Evolutionary conservation across 2,888 invertebrate species (phyloP), one percentile per base, ranked within the genome.

Genomic region (Galerucella calmariensis): DNA sequence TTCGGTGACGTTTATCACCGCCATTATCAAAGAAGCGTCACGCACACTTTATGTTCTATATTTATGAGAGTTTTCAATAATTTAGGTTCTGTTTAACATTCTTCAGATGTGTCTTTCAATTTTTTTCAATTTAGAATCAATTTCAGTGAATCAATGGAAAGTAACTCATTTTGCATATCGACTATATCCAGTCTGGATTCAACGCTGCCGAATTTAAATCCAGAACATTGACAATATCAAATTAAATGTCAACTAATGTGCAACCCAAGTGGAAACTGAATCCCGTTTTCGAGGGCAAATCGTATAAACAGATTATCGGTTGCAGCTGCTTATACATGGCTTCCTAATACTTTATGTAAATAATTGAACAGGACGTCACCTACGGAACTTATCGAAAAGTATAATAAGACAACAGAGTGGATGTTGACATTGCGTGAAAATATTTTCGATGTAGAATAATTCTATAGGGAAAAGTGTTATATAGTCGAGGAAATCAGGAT

Each of bases 251-350:
- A 68, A 65, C 63, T 66, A 67, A 67, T 63, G 69, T 72, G 71
- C 67, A 63, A 58, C 53, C 62, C 53, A 44, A 69, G 61, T 65
- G 71, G 75, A 76, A 77, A 76, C 74, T 75, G 72, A 69, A 69
- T 77, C 77, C 62, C 59, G 65, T 77, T 67, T 75, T 67, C 41
- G 69, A 46, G 67, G 66, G 70, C 65, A 69, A 75, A 76, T 76
- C 75, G 76, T 73, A 78, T 79, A 80, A 78, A 79, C 77, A 79
- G 80, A 80, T 80, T 80, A 80, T 78, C 75, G 79, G 79, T 75
- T 79, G 78, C 80, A 80, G 80, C 78, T 80, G 80, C 69, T 78
- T 75, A 78, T 79, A 80, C 80, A 80, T 76, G 78, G 74, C 77
- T 70, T 74, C 74, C 74, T 79, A 78, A 79, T 80, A 77, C 77